Base-by-base conservation (phyloP, 2,888 invertebrate species). In the Drosophila mimetica region DNA sequence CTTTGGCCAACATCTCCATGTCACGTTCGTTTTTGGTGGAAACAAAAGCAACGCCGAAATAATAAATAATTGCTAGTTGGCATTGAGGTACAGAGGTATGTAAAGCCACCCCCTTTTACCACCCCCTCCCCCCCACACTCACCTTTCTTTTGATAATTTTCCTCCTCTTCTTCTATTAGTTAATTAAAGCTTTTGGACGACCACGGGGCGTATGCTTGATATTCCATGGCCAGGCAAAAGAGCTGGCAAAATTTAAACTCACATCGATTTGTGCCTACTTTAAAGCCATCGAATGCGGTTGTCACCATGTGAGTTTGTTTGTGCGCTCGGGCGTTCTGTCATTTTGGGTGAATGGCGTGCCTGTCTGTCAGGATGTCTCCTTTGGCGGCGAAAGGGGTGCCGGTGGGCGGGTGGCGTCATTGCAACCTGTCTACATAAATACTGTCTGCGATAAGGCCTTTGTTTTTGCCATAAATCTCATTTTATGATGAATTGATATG, bases 391-490 rank as follows among this genome's bases (percentile, higher is more conserved):
- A 32, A 7, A n/a, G 37, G 11, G 20, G 11, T 22, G 28, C 2
- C n/a, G n/a, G n/a, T n/a, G n/a, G n/a, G n/a, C n/a, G n/a, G 3
- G 9, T 1, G 28, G 28, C 36, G 16, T 32, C 48, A 30, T 66
- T 83, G 84, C 87, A 88, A 83, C 88, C 88, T 86, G 84, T 88
- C 84, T 84, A 86, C 89, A 89, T 85, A 88, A 84, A 86, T 82
- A 86, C 78, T 88, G 89, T 89, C 89, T 89, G 88, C 80, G 90
- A 90, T 90, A 90, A 90, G 88, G 89, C 90, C 82, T 90, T 90
- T 90, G 90, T 90, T 90, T 89, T 90, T 90, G 90, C 88, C 90
- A 90, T 90, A 90, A 90, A 90, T 90, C 90, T 90, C 89, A 86
- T 90, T 89, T 90, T 90, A 90, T 90, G 90, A 90, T 90, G 90